These are phyloP conservation scores for Hippoglossus hippoglossus DNA, from an alignment of 2,797 vertebrate genomes.

Conservation along the genomic window DNA sequence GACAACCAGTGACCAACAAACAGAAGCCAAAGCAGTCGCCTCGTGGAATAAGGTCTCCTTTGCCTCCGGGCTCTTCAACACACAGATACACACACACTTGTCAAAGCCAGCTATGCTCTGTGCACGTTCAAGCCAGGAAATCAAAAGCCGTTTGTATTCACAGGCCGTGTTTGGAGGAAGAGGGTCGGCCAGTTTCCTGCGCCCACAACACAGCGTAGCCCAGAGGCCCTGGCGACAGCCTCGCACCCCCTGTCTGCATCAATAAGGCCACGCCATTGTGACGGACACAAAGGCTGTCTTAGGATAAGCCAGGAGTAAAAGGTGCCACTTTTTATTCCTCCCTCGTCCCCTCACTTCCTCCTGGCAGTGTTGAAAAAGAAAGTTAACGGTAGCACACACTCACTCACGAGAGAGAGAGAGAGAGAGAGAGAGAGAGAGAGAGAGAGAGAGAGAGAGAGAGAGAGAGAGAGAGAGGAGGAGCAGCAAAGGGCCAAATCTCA, in stretches of 20 bases:
- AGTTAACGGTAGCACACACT: slow-evolving; percentile 41
- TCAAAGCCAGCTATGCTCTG: slow-evolving; percentile 48
- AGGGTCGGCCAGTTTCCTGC: slow-evolving; percentile 62
- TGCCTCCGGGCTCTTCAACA: slow-evolving; percentile 47
- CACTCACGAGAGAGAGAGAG: slow-evolving; percentile 14
- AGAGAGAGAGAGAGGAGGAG: slow-evolving; percentile 1
- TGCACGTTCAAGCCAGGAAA: slow-evolving; percentile 64
- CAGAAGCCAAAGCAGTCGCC: slow-evolving; percentile 33
- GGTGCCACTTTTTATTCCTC: slow-evolving; percentile 75
- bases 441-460: slow-evolving; percentile 15
- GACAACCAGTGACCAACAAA: slow-evolving; percentile 26
- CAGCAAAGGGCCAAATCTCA: slow-evolving; percentile 26
- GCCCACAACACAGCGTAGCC: slow-evolving; percentile 44
- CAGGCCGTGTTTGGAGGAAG: slow-evolving; percentile 41
- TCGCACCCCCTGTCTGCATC: slow-evolving; percentile 68
- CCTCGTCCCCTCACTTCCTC: slow-evolving; percentile 65
- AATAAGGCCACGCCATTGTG: slow-evolving; percentile 73
- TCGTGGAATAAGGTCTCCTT: slow-evolving; percentile 39
- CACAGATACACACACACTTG: slow-evolving; percentile 25
- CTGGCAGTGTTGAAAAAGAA: slow-evolving; percentile 51
- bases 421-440: background rate
- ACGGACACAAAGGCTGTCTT: slow-evolving; percentile 73
- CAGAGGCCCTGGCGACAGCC: slow-evolving; percentile 59
- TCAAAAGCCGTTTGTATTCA: slow-evolving; percentile 75
- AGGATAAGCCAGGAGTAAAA: slow-evolving; percentile 65